Evolutionary conservation across 2,113 vertebrate genomes (phyloP).

Genomic region (Eulacestoma nigropectus): DNA sequence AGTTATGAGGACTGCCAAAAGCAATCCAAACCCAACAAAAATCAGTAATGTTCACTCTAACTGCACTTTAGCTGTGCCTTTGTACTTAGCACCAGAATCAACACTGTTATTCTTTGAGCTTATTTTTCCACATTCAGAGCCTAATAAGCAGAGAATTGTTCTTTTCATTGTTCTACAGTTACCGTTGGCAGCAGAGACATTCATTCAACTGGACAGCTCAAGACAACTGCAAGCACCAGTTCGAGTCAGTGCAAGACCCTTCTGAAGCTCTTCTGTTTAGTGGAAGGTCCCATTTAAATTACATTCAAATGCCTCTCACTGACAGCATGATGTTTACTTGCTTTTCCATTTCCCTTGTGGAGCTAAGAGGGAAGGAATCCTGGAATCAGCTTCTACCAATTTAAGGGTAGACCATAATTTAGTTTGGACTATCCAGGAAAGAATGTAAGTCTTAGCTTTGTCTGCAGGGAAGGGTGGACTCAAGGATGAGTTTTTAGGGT

Average conservation of each 20-base stretch:
- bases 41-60: conserved; percentile 34
- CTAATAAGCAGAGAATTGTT: conserved; percentile 12
- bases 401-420: not conserved
- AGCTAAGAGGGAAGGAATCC: not conserved
- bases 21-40: conserved; percentile 34
- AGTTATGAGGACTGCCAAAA: not conserved
- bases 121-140: not conserved
- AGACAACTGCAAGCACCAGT: not conserved
- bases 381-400: not conserved
- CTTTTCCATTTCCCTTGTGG: not conserved
- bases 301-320: not conserved
- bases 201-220: not conserved
- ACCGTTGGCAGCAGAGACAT: not conserved
- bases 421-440: not conserved
- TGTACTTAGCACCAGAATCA: not conserved
- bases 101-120: conserved; percentile 2
- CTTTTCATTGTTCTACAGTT: not conserved
- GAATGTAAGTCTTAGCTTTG: not conserved
- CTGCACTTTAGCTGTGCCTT: conserved; percentile 10
- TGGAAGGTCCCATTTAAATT: not conserved
- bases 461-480: not conserved
- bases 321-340: not conserved
- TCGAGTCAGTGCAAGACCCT: not conserved
- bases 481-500: not conserved
- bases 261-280: conserved; percentile 41